Percentiles rank a stretch among this genome's conserved stretches.
phyloP scores from a whole-genome alignment of 2,888 invertebrate genomes.

The Vannuccia rotundouncinata region DNA sequence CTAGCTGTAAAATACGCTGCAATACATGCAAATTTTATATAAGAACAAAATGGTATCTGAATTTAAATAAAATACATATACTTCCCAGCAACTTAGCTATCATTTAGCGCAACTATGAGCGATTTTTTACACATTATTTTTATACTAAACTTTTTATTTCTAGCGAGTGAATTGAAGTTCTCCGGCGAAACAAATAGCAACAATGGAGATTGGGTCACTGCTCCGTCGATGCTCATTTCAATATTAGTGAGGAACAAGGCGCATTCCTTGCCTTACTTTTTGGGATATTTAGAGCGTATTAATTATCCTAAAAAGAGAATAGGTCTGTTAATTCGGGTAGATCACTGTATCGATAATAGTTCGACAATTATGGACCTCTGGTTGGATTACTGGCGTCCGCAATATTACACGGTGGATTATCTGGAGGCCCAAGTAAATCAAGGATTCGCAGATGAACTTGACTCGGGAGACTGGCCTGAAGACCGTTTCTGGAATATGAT shows the following conservation, averaged over 20 bases:
- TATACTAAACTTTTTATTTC: too few relatives aligned
- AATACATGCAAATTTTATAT: too few relatives aligned
- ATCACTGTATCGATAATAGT: slow-evolving; percentile 32
- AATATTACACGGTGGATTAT: slow-evolving; percentile 24
- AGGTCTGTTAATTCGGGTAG: slow-evolving; percentile 15
- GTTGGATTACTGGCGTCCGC: neutral
- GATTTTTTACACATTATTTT: too few relatives aligned
- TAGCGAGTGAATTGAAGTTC: too few relatives aligned
- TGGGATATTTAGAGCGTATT: slow-evolving; percentile 59
- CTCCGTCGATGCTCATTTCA: slow-evolving; percentile 71
- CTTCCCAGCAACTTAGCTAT: too few relatives aligned
- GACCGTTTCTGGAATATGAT: slow-evolving; percentile 29
- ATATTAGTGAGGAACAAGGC: slow-evolving; percentile 80
- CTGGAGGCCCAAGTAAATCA: neutral
- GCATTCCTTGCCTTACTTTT: slow-evolving; percentile 77
- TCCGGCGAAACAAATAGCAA: too few relatives aligned
- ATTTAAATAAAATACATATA: too few relatives aligned
- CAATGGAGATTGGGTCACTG: too few relatives aligned
- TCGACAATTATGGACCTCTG: neutral
- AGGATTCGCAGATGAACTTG: neutral
- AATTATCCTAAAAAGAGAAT: slow-evolving; percentile 31
- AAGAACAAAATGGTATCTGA: too few relatives aligned
- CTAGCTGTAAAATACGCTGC: too few relatives aligned
- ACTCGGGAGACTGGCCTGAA: slow-evolving; percentile 27
- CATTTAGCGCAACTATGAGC: too few relatives aligned